Conservation (phyloP, 2,113 vertebrate species). For the Notarius quadriscutis region DNA sequence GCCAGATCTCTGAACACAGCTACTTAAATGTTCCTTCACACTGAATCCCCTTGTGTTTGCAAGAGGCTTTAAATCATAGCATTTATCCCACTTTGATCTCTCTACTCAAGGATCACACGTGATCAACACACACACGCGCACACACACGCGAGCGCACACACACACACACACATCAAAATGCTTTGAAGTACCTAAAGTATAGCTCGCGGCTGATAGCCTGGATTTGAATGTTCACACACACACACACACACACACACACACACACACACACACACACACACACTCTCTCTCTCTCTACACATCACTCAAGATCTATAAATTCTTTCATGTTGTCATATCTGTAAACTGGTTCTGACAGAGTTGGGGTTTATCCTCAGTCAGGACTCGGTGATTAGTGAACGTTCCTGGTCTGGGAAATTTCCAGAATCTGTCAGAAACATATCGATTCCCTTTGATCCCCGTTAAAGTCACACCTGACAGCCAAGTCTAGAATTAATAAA, state of each 20-base stretch:
- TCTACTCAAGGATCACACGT: slow-evolving; percentile 24
- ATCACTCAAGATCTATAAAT: slow-evolving; percentile 15
- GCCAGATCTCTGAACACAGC: slow-evolving; percentile 10
- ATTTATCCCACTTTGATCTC: slow-evolving; percentile 55
- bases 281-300: background rate
- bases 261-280: slow-evolving; percentile 49
- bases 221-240: slow-evolving; percentile 61
- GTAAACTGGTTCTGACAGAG: background rate
- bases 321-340: slow-evolving; percentile 11
- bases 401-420: background rate
- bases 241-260: slow-evolving; percentile 67
- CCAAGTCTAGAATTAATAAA: background rate
- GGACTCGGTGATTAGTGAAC: background rate
- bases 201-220: slow-evolving; percentile 22
- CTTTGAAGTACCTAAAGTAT: slow-evolving; percentile 19
- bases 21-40: slow-evolving; percentile 21
- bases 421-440: background rate
- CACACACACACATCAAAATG: slow-evolving; percentile 22
- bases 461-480: background rate
- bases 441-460: background rate
- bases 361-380: background rate
- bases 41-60: background rate
- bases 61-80: slow-evolving; percentile 38
- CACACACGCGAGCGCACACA: slow-evolving; percentile 40
- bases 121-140: background rate